phyloP scores from a whole-genome alignment of 2,113 vertebrate genomes.

The Eulacestoma nigropectus region DNA sequence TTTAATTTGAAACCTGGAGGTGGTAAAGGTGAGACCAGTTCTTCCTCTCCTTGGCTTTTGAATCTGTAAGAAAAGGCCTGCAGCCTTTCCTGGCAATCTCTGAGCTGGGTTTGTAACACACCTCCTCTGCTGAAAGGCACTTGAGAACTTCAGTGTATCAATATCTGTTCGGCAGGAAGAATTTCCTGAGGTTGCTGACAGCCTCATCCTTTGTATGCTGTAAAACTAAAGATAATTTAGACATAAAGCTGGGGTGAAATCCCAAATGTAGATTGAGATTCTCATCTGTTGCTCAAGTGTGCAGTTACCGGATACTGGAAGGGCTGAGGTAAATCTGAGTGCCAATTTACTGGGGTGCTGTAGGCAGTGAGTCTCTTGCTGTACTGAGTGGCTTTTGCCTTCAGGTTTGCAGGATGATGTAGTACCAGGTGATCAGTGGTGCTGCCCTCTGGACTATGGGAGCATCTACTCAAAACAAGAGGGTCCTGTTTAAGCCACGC shows the following conservation, averaged over 20 bases:
- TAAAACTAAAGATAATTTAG: neutral
- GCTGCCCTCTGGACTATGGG: neutral
- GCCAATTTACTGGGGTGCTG: neutral
- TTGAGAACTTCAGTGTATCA: neutral
- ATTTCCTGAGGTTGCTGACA: neutral
- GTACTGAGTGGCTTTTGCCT: neutral
- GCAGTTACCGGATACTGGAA: neutral
- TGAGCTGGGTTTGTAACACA: neutral
- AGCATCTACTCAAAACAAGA: neutral
- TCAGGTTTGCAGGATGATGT: neutral
- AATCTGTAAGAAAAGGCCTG: neutral
- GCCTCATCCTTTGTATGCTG: neutral
- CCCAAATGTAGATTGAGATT: neutral
- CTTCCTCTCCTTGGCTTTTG: neutral
- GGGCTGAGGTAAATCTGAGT: neutral
- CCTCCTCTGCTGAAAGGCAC: neutral
- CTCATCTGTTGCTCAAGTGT: neutral
- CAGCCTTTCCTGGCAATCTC: neutral
- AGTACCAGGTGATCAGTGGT: neutral
- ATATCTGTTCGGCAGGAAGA: neutral
- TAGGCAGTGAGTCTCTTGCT: neutral
- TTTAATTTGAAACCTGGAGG: neutral
- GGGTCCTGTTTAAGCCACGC: neutral
- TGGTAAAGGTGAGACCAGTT: neutral
- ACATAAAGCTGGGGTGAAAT: neutral